These are phyloP conservation scores for Gisinianus flammeolus DNA, from an alignment of 2,888 invertebrate species.

Conservation along the genomic window DNA sequence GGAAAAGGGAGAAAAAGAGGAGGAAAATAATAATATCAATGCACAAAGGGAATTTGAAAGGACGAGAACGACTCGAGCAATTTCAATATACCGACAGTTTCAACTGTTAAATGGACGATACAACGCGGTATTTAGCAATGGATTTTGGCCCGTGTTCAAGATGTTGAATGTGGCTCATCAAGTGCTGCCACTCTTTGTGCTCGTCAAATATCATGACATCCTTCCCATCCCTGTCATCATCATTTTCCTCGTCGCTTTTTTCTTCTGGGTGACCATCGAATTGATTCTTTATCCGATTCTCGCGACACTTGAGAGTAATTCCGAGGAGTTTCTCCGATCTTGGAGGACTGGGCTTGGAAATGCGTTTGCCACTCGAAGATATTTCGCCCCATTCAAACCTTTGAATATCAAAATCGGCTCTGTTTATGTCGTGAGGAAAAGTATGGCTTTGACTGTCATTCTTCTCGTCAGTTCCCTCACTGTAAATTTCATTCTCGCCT, in stretches of 20 bases:
- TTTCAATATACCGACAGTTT: not conserved
- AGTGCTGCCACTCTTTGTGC: not conserved
- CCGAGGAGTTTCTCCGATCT: not conserved
- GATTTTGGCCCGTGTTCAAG: not conserved
- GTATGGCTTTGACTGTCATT: not conserved
- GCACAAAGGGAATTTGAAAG: too few species aligned
- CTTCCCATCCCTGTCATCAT: not conserved
- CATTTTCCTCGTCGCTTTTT: not conserved
- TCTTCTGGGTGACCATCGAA: not conserved
- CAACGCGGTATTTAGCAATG: not conserved
- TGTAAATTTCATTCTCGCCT: not conserved
- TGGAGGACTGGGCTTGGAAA: not conserved
- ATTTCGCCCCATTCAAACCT: not conserved
- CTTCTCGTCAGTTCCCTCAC: not conserved
- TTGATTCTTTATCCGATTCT: not conserved
- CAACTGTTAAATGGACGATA: not conserved
- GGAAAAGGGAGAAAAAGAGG: too few species aligned
- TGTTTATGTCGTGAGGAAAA: not conserved
- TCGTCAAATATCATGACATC: not conserved
- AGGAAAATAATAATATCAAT: too few species aligned
- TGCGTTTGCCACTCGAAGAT: not conserved
- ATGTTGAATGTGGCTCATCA: not conserved
- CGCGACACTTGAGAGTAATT: not conserved
- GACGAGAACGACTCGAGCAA: not conserved
- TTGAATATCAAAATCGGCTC: not conserved